Base-by-base conservation (phyloP, 2,113 vertebrate genomes). In the Thryonomys swinderianus region DNA sequence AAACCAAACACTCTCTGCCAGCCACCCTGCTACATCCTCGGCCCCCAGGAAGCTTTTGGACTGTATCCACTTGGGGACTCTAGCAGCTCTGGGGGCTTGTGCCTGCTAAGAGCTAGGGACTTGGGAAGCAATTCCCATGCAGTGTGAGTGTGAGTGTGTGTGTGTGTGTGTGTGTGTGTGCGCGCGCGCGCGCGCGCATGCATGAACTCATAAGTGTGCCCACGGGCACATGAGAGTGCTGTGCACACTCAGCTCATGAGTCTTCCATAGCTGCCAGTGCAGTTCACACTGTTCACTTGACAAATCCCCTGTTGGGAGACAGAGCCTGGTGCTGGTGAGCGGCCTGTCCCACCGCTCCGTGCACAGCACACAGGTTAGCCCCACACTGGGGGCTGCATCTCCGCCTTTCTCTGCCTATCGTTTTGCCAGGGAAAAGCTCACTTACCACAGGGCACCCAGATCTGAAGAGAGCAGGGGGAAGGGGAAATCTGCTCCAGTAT, bases 311-410 rank as follows among this genome's bases (percentile, higher is more conserved):
- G 37, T 45, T 71, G 27, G 7, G 17, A 34, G 62, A 16, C 62
- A 0, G 3, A 25, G 8, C 20, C 18, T 0, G 4, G 3, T 48
- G 25, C 48, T 67, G 11, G 30, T 1, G n/a, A n/a, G n/a, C n/a
- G n/a, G n/a, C n/a, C n/a, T n/a, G n/a, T 0, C 42, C 69, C 13
- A 42, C 23, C 23, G 3, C 18, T 13, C 23, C 53, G 16, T 5
- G 13, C 27, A 9, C 67, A 34, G 69, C 53, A 32, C 57, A 59
- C 57, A 59, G 61, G 61, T 23, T 7, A 7, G 10, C 61, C 61
- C 61, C 30, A 27, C 61, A 17, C 45, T 1, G 3, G 11, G 6
- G 55, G 45, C 57, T 18, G 10, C 25, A 14, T 3, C 69, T 40
- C n/a, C 55, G 59, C 2, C n/a, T 76, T 57, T 57, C 21, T 3